Evolutionary conservation across 1,140 invertebrate species (phyloP), one percentile per base, ranked within the genome.

Genomic region (Drosophila pseudoobscura): DNA sequence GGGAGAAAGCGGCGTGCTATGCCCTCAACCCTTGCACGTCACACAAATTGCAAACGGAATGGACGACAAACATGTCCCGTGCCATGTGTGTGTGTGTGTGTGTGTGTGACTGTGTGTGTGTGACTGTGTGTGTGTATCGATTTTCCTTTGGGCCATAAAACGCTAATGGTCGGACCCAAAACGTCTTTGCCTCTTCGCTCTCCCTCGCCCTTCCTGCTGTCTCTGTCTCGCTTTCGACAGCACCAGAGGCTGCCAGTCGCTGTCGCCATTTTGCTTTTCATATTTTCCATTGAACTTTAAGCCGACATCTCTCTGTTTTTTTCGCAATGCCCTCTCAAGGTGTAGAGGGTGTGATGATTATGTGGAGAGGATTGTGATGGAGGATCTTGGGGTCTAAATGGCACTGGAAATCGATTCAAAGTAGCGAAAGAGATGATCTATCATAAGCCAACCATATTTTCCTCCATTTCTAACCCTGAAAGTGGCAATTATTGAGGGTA

Each of bases 281-380:
- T 87, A 78, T 87, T 85, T 87, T 64, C 64, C 69, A 82, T 78
- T 87, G 69, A 85, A 75, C 82, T 85, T 83, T 76, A 84, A 84
- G 80, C 80, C 75, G 80, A 57, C 65, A 56, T 80, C 56, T 75
- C 17, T 44, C 59, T 75, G 43, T 65, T 64, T 26, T 17, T 17
- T 35, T 53, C 54, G 24, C 24, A 26, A 26, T 26, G 24, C 24
- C 24, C 24, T 35, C 66, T 53, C 29, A 26, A 26, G 24, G 24
- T 62, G 66, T 52, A 50, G 49, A 50, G 49, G 58, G 44, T 57
- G 62, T 24, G 43, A 59, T 35, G 54, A 56, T 46, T 49, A 46
- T 31, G 56, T 39, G 35, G 35, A 47, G 56, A 53, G 35, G 35
- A 39, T 13, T 4, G 11, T 4, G 4, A 39, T 3, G 11, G 11